These are phyloP conservation scores for Meloidogyne floridensis DNA, from an alignment of 1,140 invertebrate genomes.

Conservation along the genomic window DNA sequence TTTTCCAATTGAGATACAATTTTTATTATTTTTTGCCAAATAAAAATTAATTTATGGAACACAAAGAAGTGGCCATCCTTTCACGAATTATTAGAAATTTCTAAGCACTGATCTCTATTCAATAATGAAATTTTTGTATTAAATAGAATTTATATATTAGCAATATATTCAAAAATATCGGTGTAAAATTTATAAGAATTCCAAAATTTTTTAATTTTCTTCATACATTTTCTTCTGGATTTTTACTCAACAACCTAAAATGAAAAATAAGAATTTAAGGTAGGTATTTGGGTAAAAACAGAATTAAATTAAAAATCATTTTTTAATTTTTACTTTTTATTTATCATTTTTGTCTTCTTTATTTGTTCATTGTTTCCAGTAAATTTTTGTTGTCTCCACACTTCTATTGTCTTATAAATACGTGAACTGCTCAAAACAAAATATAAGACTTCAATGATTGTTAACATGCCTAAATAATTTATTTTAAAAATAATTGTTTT, in stretches of 20 bases:
- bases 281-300: no score
- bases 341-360: neutral
- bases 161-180: no score
- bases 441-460: constrained; percentile 63
- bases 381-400: constrained; percentile 21
- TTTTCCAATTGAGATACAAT: no score
- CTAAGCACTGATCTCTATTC: no score
- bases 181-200: no score
- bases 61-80: no score
- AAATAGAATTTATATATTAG: no score
- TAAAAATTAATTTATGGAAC: no score
- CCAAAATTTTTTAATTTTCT: neutral
- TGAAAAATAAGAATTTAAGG: neutral
- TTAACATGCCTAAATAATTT: constrained; percentile 51
- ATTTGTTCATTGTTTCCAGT: neutral
- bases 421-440: constrained; percentile 44
- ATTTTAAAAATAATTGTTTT: neutral
- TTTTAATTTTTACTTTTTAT: neutral
- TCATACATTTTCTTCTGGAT: neutral
- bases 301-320: neutral
- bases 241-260: neutral
- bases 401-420: constrained; percentile 22
- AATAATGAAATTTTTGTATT: no score
- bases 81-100: no score
- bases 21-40: no score